Evolutionary conservation across 2,113 vertebrate species (phyloP), one percentile per base, ranked within the genome.

Genomic region (Thomomys bottae): DNA sequence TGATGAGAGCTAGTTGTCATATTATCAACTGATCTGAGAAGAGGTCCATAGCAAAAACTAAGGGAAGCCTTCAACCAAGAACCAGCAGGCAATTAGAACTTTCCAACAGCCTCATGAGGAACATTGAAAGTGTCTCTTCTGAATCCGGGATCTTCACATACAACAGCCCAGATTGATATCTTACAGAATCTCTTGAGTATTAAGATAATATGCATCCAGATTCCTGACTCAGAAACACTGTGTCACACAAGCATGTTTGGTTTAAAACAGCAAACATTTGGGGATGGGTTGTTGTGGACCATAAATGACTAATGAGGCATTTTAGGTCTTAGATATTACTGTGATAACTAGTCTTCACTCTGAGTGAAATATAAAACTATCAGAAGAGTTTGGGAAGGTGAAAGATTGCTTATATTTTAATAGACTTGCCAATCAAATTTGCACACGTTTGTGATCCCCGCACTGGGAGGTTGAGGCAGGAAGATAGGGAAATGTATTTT

Each of bases 311-410:
- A n/a, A 91, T 61, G 63, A 3, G 63, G 21, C 30, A 59, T n/a
- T 49, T 36, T 66, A 54, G 20, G 70, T 42, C 23, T 49, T 76
- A 7, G 11, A 67, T 26, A 36, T 4, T 6, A 10, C 32, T 42
- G 6, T n/a, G 59, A 49, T 70, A 3, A 63, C 26, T 81, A 81
- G 92, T 66, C 59, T 77, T 89, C n/a, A 15, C 54, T 89, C n/a
- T 72, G 38, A 8, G 1, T 66, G 2, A 61, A 49, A 72, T 18
- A 9, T 24, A 83, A 89, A 81, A 26, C 26, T 8, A 32, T 8
- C 66, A 34, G 12, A 81, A 84, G 40, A 1, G 72, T 75, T 80
- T 8, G 36, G 18, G 32, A 45, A 57, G 11, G 61, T 9, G 23
- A 57, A 20, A 81, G 59, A 82, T 68, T 10, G 64, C 24, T 34